Evolutionary conservation across 2,113 vertebrate species (phyloP), one percentile per base, ranked within the genome.

Genomic region (Dipodomys ordii): DNA sequence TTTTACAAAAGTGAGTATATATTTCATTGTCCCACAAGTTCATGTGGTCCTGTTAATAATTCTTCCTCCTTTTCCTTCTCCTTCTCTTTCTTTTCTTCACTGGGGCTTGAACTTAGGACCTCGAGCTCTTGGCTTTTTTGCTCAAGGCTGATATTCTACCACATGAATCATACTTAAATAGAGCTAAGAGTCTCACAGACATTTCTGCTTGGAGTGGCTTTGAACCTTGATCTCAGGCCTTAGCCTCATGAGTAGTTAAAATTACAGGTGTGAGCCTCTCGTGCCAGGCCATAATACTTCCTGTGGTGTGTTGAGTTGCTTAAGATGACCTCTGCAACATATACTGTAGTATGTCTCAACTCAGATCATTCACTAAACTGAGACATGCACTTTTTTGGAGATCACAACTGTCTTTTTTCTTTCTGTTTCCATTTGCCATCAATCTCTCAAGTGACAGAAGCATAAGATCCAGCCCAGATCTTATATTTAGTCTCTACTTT

Each of bases 1-100:
- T 95, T 98, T 99, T 95, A 99, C 98, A 84, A 99, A 99, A 98
- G 98, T 99, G 97, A 94, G 96, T 92, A 46, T 83, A 60, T 81
- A 20, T 77, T 23, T 16, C 32, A 57, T 89, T 89, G 30, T 89
- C 46, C 87, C 60, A 7, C 46, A 4, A 7, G 46, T 74, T 20
- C 13, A 7, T 35, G 32, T 60, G 72, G n/a, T 79, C 53, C 23
- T 15, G 0, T 80, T 86, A 44, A 13, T 16, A 77, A 53, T 18
- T 11, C 72, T 93, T 57, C 53, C 53, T 57, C 12, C 53, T 57
- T 16, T 1, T 13, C 12, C 49, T 53, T 53, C 49, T 53, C 49
- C 19, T 57, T 57, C 19, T 57, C 53, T 57, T 57, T 57, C 53
- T 57, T 57, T 57, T 57, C 53, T 57, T 57, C 53, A 57, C 53